These are phyloP conservation scores for Aulostomus chinensis DNA, from an alignment of 2,797 vertebrate genomes.

Conservation along the genomic window DNA sequence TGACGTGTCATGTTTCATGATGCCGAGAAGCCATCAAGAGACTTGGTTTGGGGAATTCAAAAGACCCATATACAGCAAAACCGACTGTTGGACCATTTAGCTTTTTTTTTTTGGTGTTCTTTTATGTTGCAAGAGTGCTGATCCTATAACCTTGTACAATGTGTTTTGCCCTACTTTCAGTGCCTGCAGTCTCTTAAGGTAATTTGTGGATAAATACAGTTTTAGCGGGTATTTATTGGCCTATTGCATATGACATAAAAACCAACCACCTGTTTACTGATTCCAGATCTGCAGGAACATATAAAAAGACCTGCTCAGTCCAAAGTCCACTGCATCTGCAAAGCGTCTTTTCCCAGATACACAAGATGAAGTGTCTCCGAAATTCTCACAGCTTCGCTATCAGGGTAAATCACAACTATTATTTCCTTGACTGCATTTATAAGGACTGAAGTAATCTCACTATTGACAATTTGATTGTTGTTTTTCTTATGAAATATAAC, in stretches of 20 bases:
- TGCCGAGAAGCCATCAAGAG: conserved; percentile 83
- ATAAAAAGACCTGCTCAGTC: too few species aligned
- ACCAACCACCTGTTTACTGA: conserved; percentile 15
- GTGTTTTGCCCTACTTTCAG: conserved; percentile 15
- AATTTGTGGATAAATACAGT: conserved; percentile 24
- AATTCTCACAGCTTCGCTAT: too few species aligned
- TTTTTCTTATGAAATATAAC: too few species aligned
- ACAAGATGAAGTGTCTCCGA: too few species aligned
- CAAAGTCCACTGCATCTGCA: too few species aligned
- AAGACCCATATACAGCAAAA: conserved; percentile 77
- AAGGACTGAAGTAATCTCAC: too few species aligned
- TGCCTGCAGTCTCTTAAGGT: conserved; percentile 19
- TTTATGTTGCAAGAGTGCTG: conserved; percentile 28
- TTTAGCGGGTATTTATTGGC: background rate
- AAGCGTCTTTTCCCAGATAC: too few species aligned
- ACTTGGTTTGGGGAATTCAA: conserved; percentile 84
- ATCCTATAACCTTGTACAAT: conserved; percentile 37
- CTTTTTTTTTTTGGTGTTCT: conserved; percentile 54
- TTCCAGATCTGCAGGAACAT: background rate
- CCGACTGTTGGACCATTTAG: conserved; percentile 77
- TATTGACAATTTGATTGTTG: too few species aligned
- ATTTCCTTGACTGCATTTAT: too few species aligned
- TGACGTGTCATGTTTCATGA: conserved; percentile 88
- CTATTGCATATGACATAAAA: conserved; percentile 11
- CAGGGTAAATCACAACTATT: too few species aligned